Percentiles rank a stretch among this genome's conserved stretches.
Conservation (phyloP, 2,888 invertebrate genomes). For the Amiota mariae region DNA sequence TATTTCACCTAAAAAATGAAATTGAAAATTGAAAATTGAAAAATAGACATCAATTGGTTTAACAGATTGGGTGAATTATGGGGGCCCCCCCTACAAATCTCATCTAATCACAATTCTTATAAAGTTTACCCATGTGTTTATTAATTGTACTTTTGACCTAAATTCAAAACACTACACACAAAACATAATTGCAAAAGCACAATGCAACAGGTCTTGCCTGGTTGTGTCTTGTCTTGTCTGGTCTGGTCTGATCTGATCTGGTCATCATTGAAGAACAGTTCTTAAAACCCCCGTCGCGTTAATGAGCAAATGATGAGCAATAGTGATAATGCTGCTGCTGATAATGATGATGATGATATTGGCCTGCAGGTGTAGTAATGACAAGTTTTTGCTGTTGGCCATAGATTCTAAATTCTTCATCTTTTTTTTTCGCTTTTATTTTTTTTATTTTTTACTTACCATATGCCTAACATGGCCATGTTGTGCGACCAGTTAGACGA, state of each 20-base stretch:
- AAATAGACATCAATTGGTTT: no score
- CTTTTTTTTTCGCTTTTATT: background rate
- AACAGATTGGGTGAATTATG: no score
- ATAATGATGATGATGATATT: background rate
- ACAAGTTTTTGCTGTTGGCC: slow-evolving; percentile 65
- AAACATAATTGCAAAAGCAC: slow-evolving; percentile 51
- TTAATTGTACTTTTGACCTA: slow-evolving; percentile 67
- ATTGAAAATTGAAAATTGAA: background rate
- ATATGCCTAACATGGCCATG: background rate
- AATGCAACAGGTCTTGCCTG: slow-evolving; percentile 29
- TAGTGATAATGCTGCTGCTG: no score
- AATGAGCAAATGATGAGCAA: background rate
- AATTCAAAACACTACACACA: slow-evolving; percentile 51
- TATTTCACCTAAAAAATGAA: slow-evolving; percentile 80
- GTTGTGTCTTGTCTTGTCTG: slow-evolving; percentile 13
- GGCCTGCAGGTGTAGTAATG: slow-evolving; percentile 56
- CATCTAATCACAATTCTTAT: no score
- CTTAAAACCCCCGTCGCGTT: background rate
- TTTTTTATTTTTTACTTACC: no score
- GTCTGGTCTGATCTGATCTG: no score
- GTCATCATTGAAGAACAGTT: no score
- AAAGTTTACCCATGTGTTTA: background rate
- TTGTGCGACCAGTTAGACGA: slow-evolving; percentile 49
- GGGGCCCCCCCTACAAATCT: background rate
- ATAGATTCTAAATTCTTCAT: slow-evolving; percentile 60